Base-by-base conservation (phyloP, 2,113 vertebrate genomes). In the Coracopsis vasa region DNA sequence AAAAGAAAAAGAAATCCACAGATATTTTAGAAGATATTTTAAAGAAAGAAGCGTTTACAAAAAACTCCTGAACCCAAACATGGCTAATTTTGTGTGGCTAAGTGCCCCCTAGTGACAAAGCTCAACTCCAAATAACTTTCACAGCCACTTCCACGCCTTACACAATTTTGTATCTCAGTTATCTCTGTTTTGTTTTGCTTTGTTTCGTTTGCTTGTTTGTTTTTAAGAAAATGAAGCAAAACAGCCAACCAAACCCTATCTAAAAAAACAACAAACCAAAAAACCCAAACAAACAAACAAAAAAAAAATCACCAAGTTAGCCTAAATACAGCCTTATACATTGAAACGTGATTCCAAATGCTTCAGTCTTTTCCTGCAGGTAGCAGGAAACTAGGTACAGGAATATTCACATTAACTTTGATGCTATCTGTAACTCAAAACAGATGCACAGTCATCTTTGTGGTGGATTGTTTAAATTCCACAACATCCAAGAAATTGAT, bases 81-180 rank as follows among this genome's bases (percentile, higher is more conserved):
- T 41, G 24, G 83, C 50, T 95, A 93, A 97, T 98, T 98, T 94
- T 89, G 96, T 92, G 97, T 97, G 92, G 84, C 77, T 95, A 98
- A 97, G 96, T 97, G 98, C 98, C 98, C 98, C 83, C 98, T 98
- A 98, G 98, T 98, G 98, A 98, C 96, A 93, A 97, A 93, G 88
- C 79, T 72, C 66, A 94, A 78, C 80, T 92, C 45, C 89, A 89
- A 96, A 60, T 56, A 88, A 89, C 77, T 96, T 96, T 83, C 31
- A 45, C n/a, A 80, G 64, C 6, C 28, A 45, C 54, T 80, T 85
- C 24, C 27, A 88, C 47, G 7, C 42, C 19, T 94, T 56, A 79
- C 42, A 95, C 3, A 42, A 33, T 51, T 86, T 64, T 69, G 10
- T 7, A 47, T 42, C 39, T 71, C 37, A 50, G 14, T 35, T 33